Evolutionary conservation across 2,797 vertebrate genomes (phyloP), one percentile per base, ranked within the genome.

Genomic region (Danio albolineatus): DNA sequence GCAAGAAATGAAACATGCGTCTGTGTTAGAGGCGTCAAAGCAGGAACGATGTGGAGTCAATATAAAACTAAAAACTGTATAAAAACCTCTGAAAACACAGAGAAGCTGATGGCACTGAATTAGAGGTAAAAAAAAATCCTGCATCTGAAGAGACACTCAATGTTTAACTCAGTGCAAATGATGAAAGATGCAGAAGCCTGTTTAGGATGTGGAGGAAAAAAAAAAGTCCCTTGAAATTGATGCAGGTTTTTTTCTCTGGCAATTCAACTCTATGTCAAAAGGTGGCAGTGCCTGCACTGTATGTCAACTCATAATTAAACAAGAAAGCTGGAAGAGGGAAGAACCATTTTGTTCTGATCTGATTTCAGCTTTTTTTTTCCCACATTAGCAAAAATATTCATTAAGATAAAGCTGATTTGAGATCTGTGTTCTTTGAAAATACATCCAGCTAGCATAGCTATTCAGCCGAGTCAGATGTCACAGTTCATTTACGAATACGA

Each of bases 221-320:
- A 67, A 44, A 64, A 60, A 76, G 71, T 87, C 85, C 87, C 82
- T 85, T 86, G 85, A 90, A 85, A 90, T 76, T 71, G 89, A 90
- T 81, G 87, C 87, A 86, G 89, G 88, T 84, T 90, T 90, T 28
- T 82, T 69, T 87, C 85, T 88, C 88, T 85, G 90, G 89, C 78
- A 86, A 70, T 91, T 88, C 88, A 87, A 88, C 86, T 81, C 83
- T 91, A 87, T 38, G 85, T 92, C 92, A 90, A 86, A 87, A 92
- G 93, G 89, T 91, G 93, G 92, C 93, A 94, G 93, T 92, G 93
- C 93, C 93, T 90, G 93, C 93, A 94, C 93, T 94, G 93, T 87
- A 90, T 85, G 84, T 82, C 89, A 87, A 73, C 83, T 89, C 36
- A 59, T 49, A 46, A 78, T 75, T 56, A 46, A 64, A 81, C 12